These are phyloP conservation scores for Phrynosoma platyrhinos DNA, from an alignment of 2,113 vertebrate genomes.

Conservation along the genomic window DNA sequence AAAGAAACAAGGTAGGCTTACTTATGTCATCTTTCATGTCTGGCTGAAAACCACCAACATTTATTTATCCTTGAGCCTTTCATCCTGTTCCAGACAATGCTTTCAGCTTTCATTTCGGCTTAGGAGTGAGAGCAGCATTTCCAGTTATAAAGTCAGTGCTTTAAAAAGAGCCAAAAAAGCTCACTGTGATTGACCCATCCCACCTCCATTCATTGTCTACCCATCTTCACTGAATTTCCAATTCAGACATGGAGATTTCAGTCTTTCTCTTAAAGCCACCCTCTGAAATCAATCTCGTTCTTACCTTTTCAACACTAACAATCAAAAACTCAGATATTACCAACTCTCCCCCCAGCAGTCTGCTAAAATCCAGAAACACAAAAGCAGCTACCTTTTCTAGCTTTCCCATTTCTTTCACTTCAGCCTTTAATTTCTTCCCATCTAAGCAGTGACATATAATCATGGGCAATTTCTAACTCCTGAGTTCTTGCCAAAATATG, in stretches of 20 bases:
- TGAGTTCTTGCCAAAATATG: slow-evolving; percentile 45
- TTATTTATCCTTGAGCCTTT: not conserved
- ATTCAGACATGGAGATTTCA: slow-evolving; percentile 15
- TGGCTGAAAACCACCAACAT: not conserved
- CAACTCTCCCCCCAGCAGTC: slow-evolving; percentile 16
- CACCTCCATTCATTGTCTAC: not conserved
- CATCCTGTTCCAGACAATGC: not conserved
- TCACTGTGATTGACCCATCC: not conserved
- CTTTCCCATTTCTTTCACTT: slow-evolving; percentile 29
- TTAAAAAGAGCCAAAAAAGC: not conserved
- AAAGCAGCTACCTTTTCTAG: slow-evolving; percentile 23
- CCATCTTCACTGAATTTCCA: slow-evolving; percentile 42
- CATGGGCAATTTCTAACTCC: slow-evolving; percentile 33
- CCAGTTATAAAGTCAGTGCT: not conserved
- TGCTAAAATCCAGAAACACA: not conserved
- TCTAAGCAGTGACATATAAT: slow-evolving; percentile 34
- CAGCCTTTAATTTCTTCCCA: slow-evolving; percentile 46
- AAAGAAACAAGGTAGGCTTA: not conserved
- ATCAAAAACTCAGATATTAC: slow-evolving; percentile 26
- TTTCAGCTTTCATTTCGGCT: slow-evolving; percentile 4
- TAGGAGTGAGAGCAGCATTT: not conserved
- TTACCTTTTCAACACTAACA: slow-evolving; percentile 7
- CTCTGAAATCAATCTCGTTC: slow-evolving; percentile 18
- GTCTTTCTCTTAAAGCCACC: slow-evolving; percentile 36
- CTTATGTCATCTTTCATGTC: not conserved